Evolutionary conservation across 2,888 invertebrate species (phyloP), one percentile per base, ranked within the genome.

Genomic region (Pachycephus smyrnensis): DNA sequence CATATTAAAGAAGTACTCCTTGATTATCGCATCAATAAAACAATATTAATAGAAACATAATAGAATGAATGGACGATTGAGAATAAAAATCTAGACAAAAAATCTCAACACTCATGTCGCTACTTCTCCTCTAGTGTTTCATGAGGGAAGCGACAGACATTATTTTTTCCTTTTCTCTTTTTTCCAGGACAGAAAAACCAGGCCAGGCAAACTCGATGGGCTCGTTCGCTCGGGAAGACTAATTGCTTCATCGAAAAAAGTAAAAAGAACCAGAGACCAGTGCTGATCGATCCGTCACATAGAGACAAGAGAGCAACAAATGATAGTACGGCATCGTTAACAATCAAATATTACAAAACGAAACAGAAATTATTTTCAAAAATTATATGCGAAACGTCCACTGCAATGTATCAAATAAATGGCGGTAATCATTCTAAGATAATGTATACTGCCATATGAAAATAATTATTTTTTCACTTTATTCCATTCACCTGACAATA

Each of bases 401-500:
- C 15, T 12, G 15, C 15, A 40, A 1, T 15, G 15, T 40, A 1
- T 23, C 2, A 23, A 55, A 23, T 23, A 55, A 55, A 6, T 23
- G 9, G 2, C 0, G 2, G 23, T 23, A 40, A 40, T 40, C 15
- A 15, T 40, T 15, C 12, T 40, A 40, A 40, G 15, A 1, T 40
- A 40, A 40, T 40, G 1, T 40, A 23, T 2, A 55, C 23, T 9
- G 23, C 4, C 23, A 15, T 55, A 55, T 9, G 2, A 55, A 55
- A 55, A 55, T 55, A 36, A 36, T n/a, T 69, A 68, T 71, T 31
- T n/a, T 30, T 15, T 55, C 55, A 33, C 55, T 68, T 2, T 55
- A 0, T 55, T 55, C 2, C 23, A 6, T 23, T 79, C 91, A 97
- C 98, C 94, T 98, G 94, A 84, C 95, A 94, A 90, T 96, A 99